Evolutionary conservation across 1,140 invertebrate species (phyloP).

Genomic region (Dinothrombium tinctorium): DNA sequence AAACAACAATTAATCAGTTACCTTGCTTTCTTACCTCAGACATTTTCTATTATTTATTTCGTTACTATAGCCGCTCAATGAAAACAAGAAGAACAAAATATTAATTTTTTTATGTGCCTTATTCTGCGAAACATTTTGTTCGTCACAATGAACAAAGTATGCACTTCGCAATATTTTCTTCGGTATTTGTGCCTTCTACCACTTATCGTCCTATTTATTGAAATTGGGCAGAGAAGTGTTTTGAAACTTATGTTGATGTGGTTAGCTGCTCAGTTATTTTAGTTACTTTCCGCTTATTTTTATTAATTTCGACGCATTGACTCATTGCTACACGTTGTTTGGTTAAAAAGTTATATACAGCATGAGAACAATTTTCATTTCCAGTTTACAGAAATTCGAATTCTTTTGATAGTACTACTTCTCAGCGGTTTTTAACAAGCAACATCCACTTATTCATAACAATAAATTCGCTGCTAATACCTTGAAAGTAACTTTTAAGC

Average conservation of each 20-base stretch:
- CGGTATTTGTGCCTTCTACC: conserved; percentile 54
- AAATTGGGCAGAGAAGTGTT: conserved; percentile 12
- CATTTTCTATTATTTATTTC: conserved; percentile 41
- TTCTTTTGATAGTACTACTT: too few relatives aligned
- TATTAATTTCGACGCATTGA: conserved; percentile 78
- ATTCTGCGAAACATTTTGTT: conserved; percentile 63
- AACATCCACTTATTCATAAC: too few relatives aligned
- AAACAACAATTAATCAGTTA: conserved; percentile 31
- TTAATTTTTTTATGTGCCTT: conserved; percentile 39
- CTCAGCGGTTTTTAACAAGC: too few relatives aligned
- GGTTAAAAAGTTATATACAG: too few relatives aligned
- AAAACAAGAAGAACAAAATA: not conserved
- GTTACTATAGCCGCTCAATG: conserved; percentile 19
- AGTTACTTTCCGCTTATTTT: conserved; percentile 71
- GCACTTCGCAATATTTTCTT: conserved; percentile 92
- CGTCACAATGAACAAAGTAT: conserved; percentile 83
- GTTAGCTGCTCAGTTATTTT: conserved; percentile 50
- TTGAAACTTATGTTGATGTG: conserved; percentile 31
- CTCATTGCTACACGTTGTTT: too few relatives aligned
- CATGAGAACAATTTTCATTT: too few relatives aligned
- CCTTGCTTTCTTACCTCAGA: conserved; percentile 44
- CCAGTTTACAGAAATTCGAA: too few relatives aligned
- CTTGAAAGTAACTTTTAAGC: too few relatives aligned
- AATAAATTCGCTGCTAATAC: too few relatives aligned
- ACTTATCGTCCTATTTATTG: conserved; percentile 20